Evolutionary conservation across 2,113 vertebrate genomes (phyloP).

Genomic region (Rhineura floridana): DNA sequence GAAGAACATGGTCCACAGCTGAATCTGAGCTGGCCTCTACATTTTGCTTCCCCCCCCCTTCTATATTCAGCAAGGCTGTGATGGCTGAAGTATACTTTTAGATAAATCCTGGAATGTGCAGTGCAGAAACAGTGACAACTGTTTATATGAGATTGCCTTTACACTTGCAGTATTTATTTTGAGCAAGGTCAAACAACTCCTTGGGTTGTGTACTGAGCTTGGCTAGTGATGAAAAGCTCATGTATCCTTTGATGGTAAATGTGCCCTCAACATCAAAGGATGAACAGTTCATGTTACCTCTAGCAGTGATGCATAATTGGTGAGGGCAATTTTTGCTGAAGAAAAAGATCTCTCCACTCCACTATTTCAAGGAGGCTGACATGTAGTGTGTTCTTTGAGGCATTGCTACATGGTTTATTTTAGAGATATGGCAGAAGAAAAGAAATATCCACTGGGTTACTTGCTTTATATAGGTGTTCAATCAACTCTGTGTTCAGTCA

Average conservation of each 20-base stretch:
- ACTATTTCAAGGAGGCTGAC: not conserved
- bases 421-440: not conserved
- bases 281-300: not conserved
- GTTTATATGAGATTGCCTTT: slow-evolving; percentile 46
- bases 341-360: not conserved
- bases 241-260: slow-evolving; percentile 10
- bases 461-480: slow-evolving; percentile 6
- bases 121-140: slow-evolving; percentile 18
- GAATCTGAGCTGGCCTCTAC: not conserved
- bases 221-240: not conserved
- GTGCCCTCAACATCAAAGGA: slow-evolving; percentile 27
- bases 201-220: not conserved
- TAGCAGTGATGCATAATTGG: not conserved
- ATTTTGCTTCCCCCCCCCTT: slow-evolving; percentile 25
- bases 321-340: not conserved
- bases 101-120: slow-evolving; percentile 42
- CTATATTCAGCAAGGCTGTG: slow-evolving; percentile 19
- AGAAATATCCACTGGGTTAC: not conserved
- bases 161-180: slow-evolving; percentile 18
- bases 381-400: not conserved
- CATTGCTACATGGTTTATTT: not conserved
- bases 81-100: slow-evolving; percentile 7
- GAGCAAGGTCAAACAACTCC: slow-evolving; percentile 47
- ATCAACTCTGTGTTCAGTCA: slow-evolving; percentile 18
- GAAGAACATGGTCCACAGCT: not conserved